Evolutionary conservation across 2,797 vertebrate genomes (phyloP).

Genomic region (Mergus octosetaceus): DNA sequence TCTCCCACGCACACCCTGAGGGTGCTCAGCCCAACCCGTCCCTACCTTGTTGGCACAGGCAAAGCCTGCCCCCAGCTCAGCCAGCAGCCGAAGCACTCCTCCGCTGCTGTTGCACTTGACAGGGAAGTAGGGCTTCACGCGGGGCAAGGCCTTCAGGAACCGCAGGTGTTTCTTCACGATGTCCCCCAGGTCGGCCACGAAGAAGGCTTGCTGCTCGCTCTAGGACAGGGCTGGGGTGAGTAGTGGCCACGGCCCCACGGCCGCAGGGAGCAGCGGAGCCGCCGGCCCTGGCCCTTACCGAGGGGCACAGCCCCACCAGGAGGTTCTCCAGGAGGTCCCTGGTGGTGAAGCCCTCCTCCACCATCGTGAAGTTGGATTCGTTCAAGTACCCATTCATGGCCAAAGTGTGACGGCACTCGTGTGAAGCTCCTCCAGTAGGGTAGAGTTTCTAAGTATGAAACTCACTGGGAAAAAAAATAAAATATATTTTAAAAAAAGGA

Average conservation of each 20-base stretch:
- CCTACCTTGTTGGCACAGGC: constrained; percentile 85
- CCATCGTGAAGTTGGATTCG: constrained; percentile 78
- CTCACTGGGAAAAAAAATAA: neutral
- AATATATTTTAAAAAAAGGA: neutral
- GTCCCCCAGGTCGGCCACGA: constrained; percentile 78
- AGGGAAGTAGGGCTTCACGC: constrained; percentile 81
- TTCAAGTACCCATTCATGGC: constrained; percentile 76
- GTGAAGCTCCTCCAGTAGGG: neutral
- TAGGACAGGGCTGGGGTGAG: constrained; percentile 41
- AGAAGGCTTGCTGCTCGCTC: constrained; percentile 74
- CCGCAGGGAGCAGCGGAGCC: neutral
- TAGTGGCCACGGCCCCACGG: neutral
- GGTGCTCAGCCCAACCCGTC: neutral
- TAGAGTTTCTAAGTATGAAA: constrained; percentile 47
- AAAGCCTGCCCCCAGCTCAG: constrained; percentile 80
- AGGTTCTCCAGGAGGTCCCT: constrained; percentile 79
- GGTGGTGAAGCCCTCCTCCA: constrained; percentile 82
- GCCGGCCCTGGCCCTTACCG: constrained; percentile 58
- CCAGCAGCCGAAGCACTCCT: constrained; percentile 80
- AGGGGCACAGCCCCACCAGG: constrained; percentile 70
- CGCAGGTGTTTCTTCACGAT: constrained; percentile 77
- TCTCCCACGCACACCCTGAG: neutral
- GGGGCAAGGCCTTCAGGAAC: constrained; percentile 80
- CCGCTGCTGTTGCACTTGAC: constrained; percentile 81
- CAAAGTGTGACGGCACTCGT: neutral